Conservation (phyloP, 2,888 invertebrate genomes). For the Plagodis pulveraria region DNA sequence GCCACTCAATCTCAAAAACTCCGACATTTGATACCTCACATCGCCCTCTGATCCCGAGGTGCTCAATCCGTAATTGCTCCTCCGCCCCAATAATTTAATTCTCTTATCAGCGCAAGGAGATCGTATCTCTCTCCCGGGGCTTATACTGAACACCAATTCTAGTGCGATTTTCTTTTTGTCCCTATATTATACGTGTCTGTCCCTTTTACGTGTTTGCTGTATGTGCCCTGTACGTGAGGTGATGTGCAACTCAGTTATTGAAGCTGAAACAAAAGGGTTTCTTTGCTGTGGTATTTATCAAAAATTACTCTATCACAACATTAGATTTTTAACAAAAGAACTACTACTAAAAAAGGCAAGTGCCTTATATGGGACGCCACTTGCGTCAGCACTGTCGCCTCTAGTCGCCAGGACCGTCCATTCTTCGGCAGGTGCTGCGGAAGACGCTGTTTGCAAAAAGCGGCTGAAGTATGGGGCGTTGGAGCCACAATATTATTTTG, state of each 20-base stretch:
- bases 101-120: constrained; percentile 62
- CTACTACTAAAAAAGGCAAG: too few relatives aligned
- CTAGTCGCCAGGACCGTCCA: too few relatives aligned
- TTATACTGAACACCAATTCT: constrained; percentile 50
- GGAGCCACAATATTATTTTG: too few relatives aligned
- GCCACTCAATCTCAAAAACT: constrained; percentile 18
- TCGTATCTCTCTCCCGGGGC: constrained; percentile 55
- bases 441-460: too few relatives aligned
- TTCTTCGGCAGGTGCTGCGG: too few relatives aligned
- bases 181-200: constrained; percentile 30
- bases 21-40: constrained; percentile 27
- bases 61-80: constrained; percentile 56
- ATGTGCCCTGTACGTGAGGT: constrained; percentile 1
- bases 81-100: constrained; percentile 69
- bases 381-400: too few relatives aligned
- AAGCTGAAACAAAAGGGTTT: not conserved
- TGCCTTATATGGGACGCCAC: too few relatives aligned
- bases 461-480: too few relatives aligned
- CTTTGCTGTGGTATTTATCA: too few relatives aligned
- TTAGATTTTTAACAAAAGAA: too few relatives aligned
- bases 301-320: too few relatives aligned
- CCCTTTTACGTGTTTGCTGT: constrained; percentile 11
- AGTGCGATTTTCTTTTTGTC: constrained; percentile 42
- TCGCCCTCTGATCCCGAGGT: constrained; percentile 25
- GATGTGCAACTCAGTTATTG: constrained; percentile 3